Percentiles rank a stretch among this genome's conserved stretches.
These are phyloP conservation scores for Patella caerulea DNA, from an alignment of 2,888 invertebrate genomes.

Conservation along the genomic window DNA sequence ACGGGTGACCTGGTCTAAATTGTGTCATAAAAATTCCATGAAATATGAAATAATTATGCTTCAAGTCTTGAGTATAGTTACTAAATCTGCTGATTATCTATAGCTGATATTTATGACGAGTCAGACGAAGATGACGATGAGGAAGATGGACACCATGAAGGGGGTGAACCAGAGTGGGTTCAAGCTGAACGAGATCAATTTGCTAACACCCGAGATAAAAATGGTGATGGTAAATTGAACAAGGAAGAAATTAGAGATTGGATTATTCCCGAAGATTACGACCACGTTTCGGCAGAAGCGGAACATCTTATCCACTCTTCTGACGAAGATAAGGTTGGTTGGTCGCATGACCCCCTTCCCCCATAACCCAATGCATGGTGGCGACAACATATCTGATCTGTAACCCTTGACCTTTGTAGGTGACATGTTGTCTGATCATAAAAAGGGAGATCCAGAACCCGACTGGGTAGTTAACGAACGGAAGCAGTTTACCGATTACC, in stretches of 20 bases:
- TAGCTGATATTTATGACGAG: slow-evolving; percentile 70
- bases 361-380: neutral
- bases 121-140: slow-evolving; percentile 54
- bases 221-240: slow-evolving; percentile 89
- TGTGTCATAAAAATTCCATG: too few species aligned
- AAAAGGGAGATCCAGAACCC: slow-evolving; percentile 78
- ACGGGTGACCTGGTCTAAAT: too few species aligned
- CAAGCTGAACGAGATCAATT: slow-evolving; percentile 93
- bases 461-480: slow-evolving; percentile 96
- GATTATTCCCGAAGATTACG: slow-evolving; percentile 95
- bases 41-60: too few species aligned
- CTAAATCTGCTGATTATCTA: slow-evolving; percentile 34
- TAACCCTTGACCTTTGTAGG: slow-evolving; percentile 70
- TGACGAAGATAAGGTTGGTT: slow-evolving; percentile 81
- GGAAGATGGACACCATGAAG: slow-evolving; percentile 46
- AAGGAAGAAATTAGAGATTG: slow-evolving; percentile 84
- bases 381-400: slow-evolving; percentile 16
- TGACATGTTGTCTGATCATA: slow-evolving; percentile 85
- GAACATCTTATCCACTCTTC: slow-evolving; percentile 93
- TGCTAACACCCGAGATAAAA: slow-evolving; percentile 82
- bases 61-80: too few species aligned
- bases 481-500: slow-evolving; percentile 87
- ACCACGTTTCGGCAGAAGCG: slow-evolving; percentile 95
- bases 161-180: slow-evolving; percentile 93
- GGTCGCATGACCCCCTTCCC: neutral